Evolutionary conservation across 2,888 invertebrate genomes (phyloP), one percentile per base, ranked within the genome.

Genomic region (Microplitis manilae): DNA sequence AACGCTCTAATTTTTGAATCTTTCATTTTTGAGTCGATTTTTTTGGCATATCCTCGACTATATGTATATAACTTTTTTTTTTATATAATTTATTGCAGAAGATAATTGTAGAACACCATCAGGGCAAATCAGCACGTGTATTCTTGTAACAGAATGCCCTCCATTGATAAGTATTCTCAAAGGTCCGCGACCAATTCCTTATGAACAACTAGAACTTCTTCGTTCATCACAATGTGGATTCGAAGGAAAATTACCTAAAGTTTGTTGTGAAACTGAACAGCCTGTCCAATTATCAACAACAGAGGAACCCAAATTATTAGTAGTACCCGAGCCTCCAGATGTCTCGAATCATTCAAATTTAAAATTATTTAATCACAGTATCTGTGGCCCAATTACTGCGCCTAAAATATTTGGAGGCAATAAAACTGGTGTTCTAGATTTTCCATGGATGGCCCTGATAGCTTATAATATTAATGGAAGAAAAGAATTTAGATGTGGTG

Each of bases 381-480:
- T 89, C 0, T 95, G 95, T 84, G 95, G 95, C 0, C 87, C 88
- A 0, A 85, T 92, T 6, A 90, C 91, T 9, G 88, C 90, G 6
- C 90, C 92, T 67, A 92, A 92, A 83, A 92, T 95, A 68, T 90
- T 92, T 38, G 92, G 92, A 2, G 95, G 95, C 0, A 91, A 93
- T 67, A 90, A 91, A 77, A 93, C 95, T 0, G 88, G 87, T 0
- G 86, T 94, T 5, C 92, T 91, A 62, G 94, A 95, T 82, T 94
- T 93, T 89, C 95, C 95, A 0, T 95, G 95, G 95, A 94, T 95
- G 94, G 94, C 93, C 0, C 90, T 95, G 1, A 86, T 95, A n/a
- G 92, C 92, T 1, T 95, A 95, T 80, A 81, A 86, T 17, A 87
- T 85, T 60, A 64, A 17, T 8, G 59, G 75, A 6, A 80, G 40